Percentiles rank a stretch among this genome's conserved stretches.
These are phyloP conservation scores for Allochrocebus solatus DNA, from an alignment of 2,797 vertebrate species.

Conservation along the genomic window DNA sequence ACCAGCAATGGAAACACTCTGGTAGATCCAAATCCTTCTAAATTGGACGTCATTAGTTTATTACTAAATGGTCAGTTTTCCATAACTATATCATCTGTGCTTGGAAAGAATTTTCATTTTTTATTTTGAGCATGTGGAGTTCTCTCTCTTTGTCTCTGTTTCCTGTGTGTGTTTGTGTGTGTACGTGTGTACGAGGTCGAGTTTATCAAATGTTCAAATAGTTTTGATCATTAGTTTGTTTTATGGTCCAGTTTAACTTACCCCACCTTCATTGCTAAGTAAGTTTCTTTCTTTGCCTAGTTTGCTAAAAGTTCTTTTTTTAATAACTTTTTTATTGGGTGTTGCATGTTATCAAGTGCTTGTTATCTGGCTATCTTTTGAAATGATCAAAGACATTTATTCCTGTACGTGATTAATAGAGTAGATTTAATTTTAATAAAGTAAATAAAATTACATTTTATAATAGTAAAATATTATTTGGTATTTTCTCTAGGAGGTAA, in stretches of 20 bases:
- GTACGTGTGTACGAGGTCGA: neutral
- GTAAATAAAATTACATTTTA: neutral
- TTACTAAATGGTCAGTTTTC: neutral
- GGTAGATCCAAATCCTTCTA: neutral
- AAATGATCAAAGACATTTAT: neutral
- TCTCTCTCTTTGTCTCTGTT: neutral
- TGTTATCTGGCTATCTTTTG: neutral
- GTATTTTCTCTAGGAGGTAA: too few relatives aligned
- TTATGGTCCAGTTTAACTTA: neutral
- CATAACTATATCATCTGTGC: neutral
- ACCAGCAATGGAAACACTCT: neutral
- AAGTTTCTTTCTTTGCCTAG: neutral
- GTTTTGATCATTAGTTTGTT: neutral
- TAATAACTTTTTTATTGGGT: neutral
- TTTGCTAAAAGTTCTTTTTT: neutral
- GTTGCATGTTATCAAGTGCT: neutral
- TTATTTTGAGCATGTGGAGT: neutral
- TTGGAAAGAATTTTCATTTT: neutral
- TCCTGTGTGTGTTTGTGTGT: neutral
- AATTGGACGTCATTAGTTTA: neutral
- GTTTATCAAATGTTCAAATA: neutral
- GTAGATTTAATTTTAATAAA: neutral
- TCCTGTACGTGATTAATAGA: neutral
- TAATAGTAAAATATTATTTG: neutral
- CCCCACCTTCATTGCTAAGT: neutral